Evolutionary conservation across 2,113 vertebrate genomes (phyloP).

Genomic region (Haliaeetus leucogaster): DNA sequence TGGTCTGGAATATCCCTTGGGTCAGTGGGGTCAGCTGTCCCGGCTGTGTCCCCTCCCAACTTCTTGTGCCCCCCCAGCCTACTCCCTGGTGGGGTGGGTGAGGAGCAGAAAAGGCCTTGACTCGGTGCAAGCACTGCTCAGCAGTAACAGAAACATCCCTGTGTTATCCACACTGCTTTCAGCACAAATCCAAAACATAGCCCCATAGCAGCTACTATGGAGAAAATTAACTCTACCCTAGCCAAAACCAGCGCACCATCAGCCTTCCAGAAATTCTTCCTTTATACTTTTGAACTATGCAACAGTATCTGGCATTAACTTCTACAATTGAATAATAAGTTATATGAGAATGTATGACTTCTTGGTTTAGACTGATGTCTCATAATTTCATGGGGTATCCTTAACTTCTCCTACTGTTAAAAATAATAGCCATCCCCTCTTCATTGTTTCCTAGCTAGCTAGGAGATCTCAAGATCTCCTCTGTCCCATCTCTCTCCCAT

Average conservation of each 20-base stretch:
- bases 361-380: background rate
- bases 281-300: conserved; percentile 14
- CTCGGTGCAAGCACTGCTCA: no score
- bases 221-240: no score
- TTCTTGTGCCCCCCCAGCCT: no score
- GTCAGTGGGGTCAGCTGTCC: no score
- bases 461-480: background rate
- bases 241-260: background rate
- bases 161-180: no score
- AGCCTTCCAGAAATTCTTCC: conserved; percentile 11
- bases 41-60: no score
- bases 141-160: no score
- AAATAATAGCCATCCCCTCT: background rate
- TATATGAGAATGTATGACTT: background rate
- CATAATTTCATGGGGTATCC: background rate
- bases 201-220: no score
- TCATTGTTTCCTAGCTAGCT: background rate
- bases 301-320: background rate
- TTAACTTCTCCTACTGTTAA: background rate
- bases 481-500: background rate
- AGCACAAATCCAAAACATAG: no score
- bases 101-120: no score
- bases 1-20: no score
- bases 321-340: background rate
- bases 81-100: fast-evolving